Base-by-base conservation (phyloP, 92 coral and sea anemone genomes). In the Parazoanthus darwini region DNA sequence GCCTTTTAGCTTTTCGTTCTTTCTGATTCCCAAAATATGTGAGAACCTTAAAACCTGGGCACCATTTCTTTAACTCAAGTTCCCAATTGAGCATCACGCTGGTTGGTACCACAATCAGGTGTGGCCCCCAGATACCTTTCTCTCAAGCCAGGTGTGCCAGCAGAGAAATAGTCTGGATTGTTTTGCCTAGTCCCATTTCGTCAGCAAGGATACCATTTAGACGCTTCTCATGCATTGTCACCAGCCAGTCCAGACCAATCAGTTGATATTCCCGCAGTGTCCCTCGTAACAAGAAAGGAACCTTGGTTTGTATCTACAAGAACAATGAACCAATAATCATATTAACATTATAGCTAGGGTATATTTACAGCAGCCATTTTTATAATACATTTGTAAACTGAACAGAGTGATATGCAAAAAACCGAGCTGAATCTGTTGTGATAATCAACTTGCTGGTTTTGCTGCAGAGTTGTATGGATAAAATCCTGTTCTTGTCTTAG, bases 21-120 rank as follows among this genome's bases (percentile, higher is more conserved):
- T 96, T 96, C 82, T 96, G 98, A 77, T 89, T 96, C 10, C 98
- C 98, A 90, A 93, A 96, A 77, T 96, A 96, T 50, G 98, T 96
- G 82, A 96, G 91, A 71, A 96, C 94, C 89, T 96, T 96, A 80
- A 96, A 96, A 2, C 98, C 98, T 48, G 98, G 98, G 73, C 98
- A 93, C 98, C 98, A 96, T 67, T 95, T 96, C 92, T 96, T 96
- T 81, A 96, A 92, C 91, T 96, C 98, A 86, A 96, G 80, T 84
- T 96, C 98, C 98, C 98, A 96, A 91, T 96, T 96, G 10, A 96
- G 83, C 98, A 96, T 95, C 37, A 96, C 98, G 78, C 98, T 95
- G 29, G 98, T 96, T 6, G 98, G 98, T 10, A 96, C 98, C 1
- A 96, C 98, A 56, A 96, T 93, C 5, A 96, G 86, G 88, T 96